Conservation (phyloP, 2,797 vertebrate species). For the Pangasius djambal region DNA sequence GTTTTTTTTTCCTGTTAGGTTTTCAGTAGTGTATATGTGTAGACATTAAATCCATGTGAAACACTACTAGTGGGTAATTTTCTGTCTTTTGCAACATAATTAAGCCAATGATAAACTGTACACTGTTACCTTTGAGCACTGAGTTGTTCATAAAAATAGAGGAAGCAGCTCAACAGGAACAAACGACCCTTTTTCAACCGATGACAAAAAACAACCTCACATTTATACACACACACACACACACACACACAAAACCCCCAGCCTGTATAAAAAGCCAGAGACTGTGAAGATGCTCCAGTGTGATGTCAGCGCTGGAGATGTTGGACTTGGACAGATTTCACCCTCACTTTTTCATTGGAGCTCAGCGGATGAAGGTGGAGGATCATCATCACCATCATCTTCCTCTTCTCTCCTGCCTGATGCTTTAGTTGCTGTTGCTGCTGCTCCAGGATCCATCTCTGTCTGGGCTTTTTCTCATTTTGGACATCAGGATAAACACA, state of each 20-base stretch:
- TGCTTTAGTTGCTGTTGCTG: slow-evolving; percentile 67
- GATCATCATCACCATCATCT: slow-evolving; percentile 39
- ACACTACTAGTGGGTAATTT: neutral
- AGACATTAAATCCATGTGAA: neutral
- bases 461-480: slow-evolving; percentile 45
- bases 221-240: slow-evolving; percentile 36
- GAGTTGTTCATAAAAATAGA: neutral
- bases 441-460: slow-evolving; percentile 11
- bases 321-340: slow-evolving; percentile 77
- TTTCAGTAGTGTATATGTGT: neutral
- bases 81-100: neutral
- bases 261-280: slow-evolving; percentile 77
- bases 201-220: slow-evolving; percentile 31
- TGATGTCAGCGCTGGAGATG: slow-evolving; percentile 81
- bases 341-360: slow-evolving; percentile 36
- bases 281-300: slow-evolving; percentile 77
- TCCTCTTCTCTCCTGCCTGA: slow-evolving; percentile 66
- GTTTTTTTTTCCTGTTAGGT: neutral
- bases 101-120: neutral
- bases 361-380: slow-evolving; percentile 75
- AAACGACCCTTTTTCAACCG: slow-evolving; percentile 7
- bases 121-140: neutral
- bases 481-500: slow-evolving; percentile 64
- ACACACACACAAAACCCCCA: slow-evolving; percentile 62
- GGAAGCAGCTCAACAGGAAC: neutral